phyloP scores from a whole-genome alignment of 1,140 invertebrate species.

The Batillaria attramentaria region DNA sequence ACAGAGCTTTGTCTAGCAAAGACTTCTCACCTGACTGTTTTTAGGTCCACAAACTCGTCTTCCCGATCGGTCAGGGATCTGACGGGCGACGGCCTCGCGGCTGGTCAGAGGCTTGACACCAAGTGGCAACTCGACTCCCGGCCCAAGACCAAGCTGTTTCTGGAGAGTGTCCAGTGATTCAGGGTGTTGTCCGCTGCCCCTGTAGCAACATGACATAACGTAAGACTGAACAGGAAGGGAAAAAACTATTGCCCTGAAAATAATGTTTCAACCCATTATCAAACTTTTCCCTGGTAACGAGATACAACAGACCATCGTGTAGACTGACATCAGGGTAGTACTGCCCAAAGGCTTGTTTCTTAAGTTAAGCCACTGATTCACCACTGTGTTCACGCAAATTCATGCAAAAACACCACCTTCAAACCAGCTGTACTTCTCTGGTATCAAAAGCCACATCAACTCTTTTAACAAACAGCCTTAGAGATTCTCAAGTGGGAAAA shows the following conservation, averaged over 20 bases:
- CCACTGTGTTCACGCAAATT: too few species aligned
- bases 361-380: too few species aligned
- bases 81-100: constrained; percentile 84
- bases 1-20: background rate
- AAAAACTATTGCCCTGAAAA: background rate
- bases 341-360: too few species aligned
- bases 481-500: too few species aligned
- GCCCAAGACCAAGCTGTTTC: constrained; percentile 74
- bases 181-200: background rate
- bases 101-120: constrained; percentile 81
- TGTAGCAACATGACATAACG: background rate
- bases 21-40: constrained; percentile 79
- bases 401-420: background rate
- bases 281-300: constrained; percentile 36
- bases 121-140: constrained; percentile 73
- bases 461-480: background rate
- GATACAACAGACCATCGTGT: background rate
- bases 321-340: too few species aligned
- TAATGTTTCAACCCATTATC: constrained; percentile 18
- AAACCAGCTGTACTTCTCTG: background rate
- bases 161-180: constrained; percentile 53
- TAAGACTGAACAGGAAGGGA: background rate
- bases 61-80: constrained; percentile 87
- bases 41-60: constrained; percentile 85
- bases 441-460: background rate